Conservation (phyloP, 1,140 invertebrate species). For the Onthophagus taurus region DNA sequence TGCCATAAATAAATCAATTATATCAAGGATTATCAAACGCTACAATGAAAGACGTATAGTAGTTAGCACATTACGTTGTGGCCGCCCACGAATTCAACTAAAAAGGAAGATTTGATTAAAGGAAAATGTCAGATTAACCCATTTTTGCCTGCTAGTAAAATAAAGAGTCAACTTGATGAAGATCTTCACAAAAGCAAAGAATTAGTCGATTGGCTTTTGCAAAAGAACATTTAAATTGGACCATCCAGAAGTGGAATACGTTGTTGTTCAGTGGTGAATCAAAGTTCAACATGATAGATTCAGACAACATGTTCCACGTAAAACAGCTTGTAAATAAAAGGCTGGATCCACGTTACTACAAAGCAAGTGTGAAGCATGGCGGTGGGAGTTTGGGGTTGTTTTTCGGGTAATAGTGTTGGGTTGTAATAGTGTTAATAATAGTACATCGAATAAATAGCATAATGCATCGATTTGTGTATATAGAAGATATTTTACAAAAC, state of each 20-base stretch:
- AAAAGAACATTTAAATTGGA: neutral
- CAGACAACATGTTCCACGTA: neutral
- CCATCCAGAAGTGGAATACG: neutral
- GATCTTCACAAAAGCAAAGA: neutral
- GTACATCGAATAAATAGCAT: conserved; percentile 12
- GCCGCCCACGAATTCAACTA: neutral
- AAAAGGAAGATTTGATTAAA: conserved; percentile 5
- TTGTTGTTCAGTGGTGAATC: conserved; percentile 2
- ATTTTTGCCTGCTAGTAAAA: conserved; percentile 4
- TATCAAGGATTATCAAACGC: conserved; percentile 5
- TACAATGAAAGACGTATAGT: conserved; percentile 1
- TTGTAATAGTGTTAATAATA: neutral
- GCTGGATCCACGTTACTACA: conserved; percentile 2
- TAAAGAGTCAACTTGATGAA: neutral
- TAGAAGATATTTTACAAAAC: conserved; percentile 12
- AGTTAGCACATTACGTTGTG: neutral
- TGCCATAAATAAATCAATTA: neutral
- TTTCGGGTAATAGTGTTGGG: conserved; percentile 2
- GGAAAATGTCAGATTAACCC: neutral
- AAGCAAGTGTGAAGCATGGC: conserved; percentile 1
- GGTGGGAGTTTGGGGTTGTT: too few relatives aligned
- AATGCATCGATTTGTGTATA: conserved; percentile 12
- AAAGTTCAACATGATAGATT: neutral
- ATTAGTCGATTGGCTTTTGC: conserved; percentile 1
- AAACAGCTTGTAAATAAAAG: conserved; percentile 1